These are phyloP conservation scores for Ennomos quercinarius DNA, from an alignment of 2,888 invertebrate species.

Conservation along the genomic window DNA sequence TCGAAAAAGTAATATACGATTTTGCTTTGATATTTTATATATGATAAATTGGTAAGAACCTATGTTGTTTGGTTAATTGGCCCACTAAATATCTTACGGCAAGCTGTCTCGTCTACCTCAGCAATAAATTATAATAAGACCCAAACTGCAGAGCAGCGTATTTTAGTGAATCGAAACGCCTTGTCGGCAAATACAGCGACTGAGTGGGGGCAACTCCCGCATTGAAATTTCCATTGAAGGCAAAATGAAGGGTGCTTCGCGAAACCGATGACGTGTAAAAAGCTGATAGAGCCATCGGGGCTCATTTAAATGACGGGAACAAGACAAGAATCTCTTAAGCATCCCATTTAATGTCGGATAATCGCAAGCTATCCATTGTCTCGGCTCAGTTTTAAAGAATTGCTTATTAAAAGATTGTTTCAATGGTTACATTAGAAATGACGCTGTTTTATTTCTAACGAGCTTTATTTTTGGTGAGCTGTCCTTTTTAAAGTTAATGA, in stretches of 20 bases:
- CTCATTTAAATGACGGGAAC: constrained; percentile 74
- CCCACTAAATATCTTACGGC: no score
- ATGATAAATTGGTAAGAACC: no score
- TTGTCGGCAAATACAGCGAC: constrained; percentile 58
- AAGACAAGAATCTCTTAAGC: constrained; percentile 62
- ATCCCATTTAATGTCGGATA: constrained; percentile 50
- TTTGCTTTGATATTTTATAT: no score
- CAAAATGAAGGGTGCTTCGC: constrained; percentile 69
- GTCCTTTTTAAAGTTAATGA: constrained; percentile 14
- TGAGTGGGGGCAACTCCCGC: constrained; percentile 51
- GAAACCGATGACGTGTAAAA: constrained; percentile 80
- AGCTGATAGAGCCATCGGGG: constrained; percentile 74
- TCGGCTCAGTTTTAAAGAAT: constrained; percentile 12
- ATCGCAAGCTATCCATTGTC: constrained; percentile 26
- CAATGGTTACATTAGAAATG: constrained; percentile 13
- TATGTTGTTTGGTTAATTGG: no score
- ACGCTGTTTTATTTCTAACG: constrained; percentile 17
- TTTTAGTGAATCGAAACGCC: constrained; percentile 59
- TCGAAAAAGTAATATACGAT: no score
- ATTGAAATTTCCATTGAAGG: constrained; percentile 69
- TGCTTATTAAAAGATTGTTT: constrained; percentile 11
- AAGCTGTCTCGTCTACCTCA: constrained; percentile 4
- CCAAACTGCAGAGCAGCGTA: constrained; percentile 42
- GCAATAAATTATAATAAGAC: constrained; percentile 35
- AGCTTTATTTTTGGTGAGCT: background rate